phyloP scores from a whole-genome alignment of 2,113 vertebrate genomes.

The Leucoraja erinaceus region DNA sequence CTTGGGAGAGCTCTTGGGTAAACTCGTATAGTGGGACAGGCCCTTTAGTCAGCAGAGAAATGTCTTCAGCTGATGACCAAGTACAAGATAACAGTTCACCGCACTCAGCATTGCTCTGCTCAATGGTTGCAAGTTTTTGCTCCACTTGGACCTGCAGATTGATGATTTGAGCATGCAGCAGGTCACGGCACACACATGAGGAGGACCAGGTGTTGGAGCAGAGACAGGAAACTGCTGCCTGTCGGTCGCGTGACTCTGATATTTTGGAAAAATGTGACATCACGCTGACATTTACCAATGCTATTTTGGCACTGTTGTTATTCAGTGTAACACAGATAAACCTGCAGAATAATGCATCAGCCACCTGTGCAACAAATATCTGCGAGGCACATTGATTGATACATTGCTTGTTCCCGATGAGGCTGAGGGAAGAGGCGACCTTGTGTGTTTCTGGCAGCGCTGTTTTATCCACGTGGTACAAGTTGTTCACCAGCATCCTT shows the following conservation, averaged over 20 bases:
- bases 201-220: background rate
- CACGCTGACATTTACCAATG: constrained; percentile 2
- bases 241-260: background rate
- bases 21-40: too few relatives aligned
- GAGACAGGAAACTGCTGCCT: background rate
- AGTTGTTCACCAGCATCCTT: background rate
- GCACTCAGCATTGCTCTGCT: background rate
- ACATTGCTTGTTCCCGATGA: background rate
- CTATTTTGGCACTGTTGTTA: background rate
- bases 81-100: background rate
- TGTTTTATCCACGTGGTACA: background rate
- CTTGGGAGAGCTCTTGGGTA: too few relatives aligned
- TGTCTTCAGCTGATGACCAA: background rate
- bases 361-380: background rate
- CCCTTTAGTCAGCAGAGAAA: too few relatives aligned
- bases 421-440: background rate
- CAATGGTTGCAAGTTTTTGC: background rate
- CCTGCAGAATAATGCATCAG: constrained; percentile 14
- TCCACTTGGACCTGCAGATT: background rate
- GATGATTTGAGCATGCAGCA: background rate
- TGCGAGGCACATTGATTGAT: background rate
- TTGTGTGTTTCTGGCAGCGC: background rate
- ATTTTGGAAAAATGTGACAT: constrained; percentile 22
- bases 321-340: constrained; percentile 9
- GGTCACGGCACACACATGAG: too few relatives aligned